phyloP scores from a whole-genome alignment of 92 coral and sea anemone species.

The Anthopleura xanthogrammica region DNA sequence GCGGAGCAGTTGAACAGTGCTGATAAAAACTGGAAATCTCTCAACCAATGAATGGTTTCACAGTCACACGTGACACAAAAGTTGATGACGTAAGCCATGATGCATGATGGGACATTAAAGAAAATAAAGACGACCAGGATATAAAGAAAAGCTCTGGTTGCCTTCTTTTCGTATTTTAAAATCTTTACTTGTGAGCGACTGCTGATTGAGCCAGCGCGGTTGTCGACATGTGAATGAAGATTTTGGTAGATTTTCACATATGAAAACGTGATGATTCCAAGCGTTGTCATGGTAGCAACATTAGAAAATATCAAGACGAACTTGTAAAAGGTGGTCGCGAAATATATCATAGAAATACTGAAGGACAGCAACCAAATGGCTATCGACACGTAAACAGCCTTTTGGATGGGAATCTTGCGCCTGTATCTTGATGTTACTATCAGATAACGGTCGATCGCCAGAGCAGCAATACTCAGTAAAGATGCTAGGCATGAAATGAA shows the following conservation, averaged over 20 bases:
- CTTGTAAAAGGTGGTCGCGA: conserved; percentile 47
- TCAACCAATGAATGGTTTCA: conserved; percentile 73
- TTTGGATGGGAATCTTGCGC: conserved; percentile 36
- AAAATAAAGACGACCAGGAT: conserved; percentile 60
- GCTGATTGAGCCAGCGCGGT: background rate
- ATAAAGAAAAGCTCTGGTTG: conserved; percentile 63
- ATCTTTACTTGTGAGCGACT: conserved; percentile 12
- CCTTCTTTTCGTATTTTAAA: conserved; percentile 46
- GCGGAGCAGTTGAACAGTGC: conserved; percentile 67
- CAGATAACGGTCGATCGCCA: conserved; percentile 69
- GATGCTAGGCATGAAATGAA: conserved; percentile 77
- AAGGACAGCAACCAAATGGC: conserved; percentile 54
- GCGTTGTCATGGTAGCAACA: conserved; percentile 49
- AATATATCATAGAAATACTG: conserved; percentile 44
- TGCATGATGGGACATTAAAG: conserved; percentile 78
- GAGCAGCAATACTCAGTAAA: conserved; percentile 67
- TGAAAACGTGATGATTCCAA: conserved; percentile 43
- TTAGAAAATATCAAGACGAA: conserved; percentile 67
- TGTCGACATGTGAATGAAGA: conserved; percentile 41
- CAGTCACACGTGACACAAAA: conserved; percentile 78
- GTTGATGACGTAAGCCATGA: conserved; percentile 78
- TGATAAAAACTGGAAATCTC: conserved; percentile 81
- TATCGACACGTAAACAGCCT: conserved; percentile 37
- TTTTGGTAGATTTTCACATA: conserved; percentile 54
- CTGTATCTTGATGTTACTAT: conserved; percentile 41